Base-by-base conservation (phyloP, 1,140 invertebrate genomes). In the Heliconius nattereri region DNA sequence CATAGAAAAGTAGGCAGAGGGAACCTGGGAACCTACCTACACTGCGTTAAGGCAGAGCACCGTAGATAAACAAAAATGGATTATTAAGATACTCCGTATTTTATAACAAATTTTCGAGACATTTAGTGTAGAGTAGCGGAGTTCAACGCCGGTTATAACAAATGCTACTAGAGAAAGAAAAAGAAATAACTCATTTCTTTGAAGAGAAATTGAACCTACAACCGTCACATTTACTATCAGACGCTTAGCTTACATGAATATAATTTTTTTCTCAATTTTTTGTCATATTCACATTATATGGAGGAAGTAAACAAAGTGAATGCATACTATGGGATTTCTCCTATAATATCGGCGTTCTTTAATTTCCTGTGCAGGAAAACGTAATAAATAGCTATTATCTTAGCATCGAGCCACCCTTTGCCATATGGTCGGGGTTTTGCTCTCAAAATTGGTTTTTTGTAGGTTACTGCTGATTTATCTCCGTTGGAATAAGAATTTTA, bases 311-410 rank as follows among this genome's bases (percentile, higher is more conserved):
- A 78, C 71, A 73, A 73, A 78, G 60, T 26, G 49, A 78, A 78
- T 23, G 40, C 73, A 32, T 29, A n/a, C 60, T 9, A 66, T 29
- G 26, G 60, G 26, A 66, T 66, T 29, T 66, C 13, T 26, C 60
- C 23, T 66, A 29, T 66, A 66, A 66, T 74, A 74, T 74, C 32
- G 78, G 54, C 72, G 78, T 66, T 45, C 52, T 78, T 78, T 78
- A 78, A 78, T 78, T 78, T 78, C 78, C 78, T 78, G 78, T 78
- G 35, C 72, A 74, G 72, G 52, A 74, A 78, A 74, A 66, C 72
- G 60, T 66, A 66, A 54, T 78, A 66, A 78, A 78, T 78, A 54
- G 54, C 40, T 57, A 78, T 74, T 78, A 78, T 78, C 72, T 74
- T 49, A 66, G 66, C 37, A 78, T 78, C 35, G 54, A 57, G 35